A percentile compares a stretch with the other conserved stretches of the same genome.
phyloP scores from a whole-genome alignment of 2,113 vertebrate species.

The Scomber scombrus region DNA sequence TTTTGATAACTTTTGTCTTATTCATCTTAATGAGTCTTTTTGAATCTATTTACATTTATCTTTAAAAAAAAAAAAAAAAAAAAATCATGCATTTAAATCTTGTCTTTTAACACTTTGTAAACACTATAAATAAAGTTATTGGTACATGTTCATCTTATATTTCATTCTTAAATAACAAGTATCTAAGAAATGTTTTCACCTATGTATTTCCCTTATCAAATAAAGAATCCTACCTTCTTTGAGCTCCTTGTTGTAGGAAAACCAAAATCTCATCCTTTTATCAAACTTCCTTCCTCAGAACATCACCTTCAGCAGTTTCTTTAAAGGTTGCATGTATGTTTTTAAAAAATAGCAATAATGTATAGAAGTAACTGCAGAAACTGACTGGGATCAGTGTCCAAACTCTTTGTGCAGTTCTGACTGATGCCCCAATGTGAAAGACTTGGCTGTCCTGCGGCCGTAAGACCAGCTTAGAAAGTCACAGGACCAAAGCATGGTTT shows the following conservation, averaged over 20 bases:
- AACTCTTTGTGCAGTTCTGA: background rate
- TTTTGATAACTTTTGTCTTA: background rate
- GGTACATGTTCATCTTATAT: background rate
- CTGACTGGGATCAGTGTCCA: background rate
- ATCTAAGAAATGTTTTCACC: background rate
- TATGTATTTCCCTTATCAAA: background rate
- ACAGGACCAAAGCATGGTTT: conserved; percentile 69
- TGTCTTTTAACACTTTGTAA: background rate
- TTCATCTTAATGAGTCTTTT: background rate
- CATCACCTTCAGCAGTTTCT: background rate
- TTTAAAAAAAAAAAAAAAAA: too few relatives aligned
- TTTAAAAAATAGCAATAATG: background rate
- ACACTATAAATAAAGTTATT: background rate
- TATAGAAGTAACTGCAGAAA: background rate
- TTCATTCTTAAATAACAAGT: too few relatives aligned
- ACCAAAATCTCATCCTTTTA: conserved; percentile 66
- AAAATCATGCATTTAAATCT: too few relatives aligned
- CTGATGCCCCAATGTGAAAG: conserved; percentile 13
- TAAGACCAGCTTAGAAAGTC: conserved; percentile 64
- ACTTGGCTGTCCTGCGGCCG: conserved; percentile 41
- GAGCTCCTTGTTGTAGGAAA: conserved; percentile 52
- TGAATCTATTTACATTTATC: background rate
- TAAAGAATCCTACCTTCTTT: conserved; percentile 64
- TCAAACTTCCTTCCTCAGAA: background rate
- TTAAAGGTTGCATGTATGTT: background rate